Evolutionary conservation across 2,797 vertebrate genomes (phyloP).

Genomic region (Sciurus carolinensis): DNA sequence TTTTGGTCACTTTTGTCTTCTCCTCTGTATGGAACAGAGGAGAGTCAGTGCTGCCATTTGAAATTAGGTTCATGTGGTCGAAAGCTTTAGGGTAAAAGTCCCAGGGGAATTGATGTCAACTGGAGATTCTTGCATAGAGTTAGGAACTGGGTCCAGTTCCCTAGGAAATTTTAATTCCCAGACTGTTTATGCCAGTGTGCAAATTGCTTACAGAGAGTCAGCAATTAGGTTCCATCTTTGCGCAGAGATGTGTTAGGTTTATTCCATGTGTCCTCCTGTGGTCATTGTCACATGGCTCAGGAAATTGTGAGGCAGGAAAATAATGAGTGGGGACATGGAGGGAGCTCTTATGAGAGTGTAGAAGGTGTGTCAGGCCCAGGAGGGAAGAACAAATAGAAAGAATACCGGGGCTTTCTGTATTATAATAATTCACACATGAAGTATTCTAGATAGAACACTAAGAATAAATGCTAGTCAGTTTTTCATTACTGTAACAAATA

Average conservation of each 20-base stretch:
- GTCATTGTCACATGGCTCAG: background rate
- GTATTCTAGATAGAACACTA: background rate
- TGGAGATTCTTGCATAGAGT: background rate
- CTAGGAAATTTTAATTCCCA: background rate
- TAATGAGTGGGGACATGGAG: background rate
- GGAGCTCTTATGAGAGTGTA: background rate
- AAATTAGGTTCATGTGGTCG: background rate
- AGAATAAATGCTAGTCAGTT: background rate
- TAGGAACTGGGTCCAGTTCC: background rate
- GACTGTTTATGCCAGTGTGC: fast-evolving
- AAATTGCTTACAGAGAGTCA: background rate
- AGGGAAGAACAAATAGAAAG: background rate
- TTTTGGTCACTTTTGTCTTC: background rate
- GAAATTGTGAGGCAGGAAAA: background rate
- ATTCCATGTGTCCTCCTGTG: background rate
- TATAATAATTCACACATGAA: background rate
- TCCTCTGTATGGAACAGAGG: background rate
- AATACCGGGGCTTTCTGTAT: background rate
- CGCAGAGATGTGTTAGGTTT: background rate
- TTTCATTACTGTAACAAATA: background rate
- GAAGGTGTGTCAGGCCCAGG: background rate
- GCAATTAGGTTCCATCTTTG: background rate
- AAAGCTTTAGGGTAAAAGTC: background rate
- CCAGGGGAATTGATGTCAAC: background rate
- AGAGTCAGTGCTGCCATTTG: background rate